Evolutionary conservation across 2,797 vertebrate genomes (phyloP), one percentile per base, ranked within the genome.

Genomic region (Smutsia temminckii): DNA sequence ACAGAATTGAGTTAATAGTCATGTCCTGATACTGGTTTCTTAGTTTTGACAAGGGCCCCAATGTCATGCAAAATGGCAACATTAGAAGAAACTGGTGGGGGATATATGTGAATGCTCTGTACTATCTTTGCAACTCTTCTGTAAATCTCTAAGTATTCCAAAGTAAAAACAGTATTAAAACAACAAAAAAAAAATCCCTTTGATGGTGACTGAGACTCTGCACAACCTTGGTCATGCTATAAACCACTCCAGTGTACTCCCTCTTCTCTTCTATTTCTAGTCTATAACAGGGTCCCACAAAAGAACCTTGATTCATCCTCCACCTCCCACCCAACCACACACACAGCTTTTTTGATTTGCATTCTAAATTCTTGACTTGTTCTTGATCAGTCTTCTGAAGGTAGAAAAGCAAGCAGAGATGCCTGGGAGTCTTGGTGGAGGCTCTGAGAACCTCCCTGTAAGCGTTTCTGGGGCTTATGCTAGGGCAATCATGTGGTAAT

Each of bases 371-470:
- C 27, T 13, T 77, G 16, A 68, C 10, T 34, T 46, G 66, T 2
- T 29, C 23, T 51, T 87, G 34, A 66, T 71, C 21, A 59, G 16
- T 46, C 78, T 96, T 79, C 69, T 85, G 34, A 92, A 94, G 92
- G 64, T 61, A 64, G 42, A 86, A 75, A 79, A 64, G 0, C 4
- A 94, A 64, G 74, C 16, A 64, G 66, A 86, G 8, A 86, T 57
- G 34, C 8, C 51, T 80, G 34, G 13, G 29, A 27, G 59, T 84
- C 34, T 77, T 29, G 3, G 25, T 13, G 32, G 42, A 55, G n/a
- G 13, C 18, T 78, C 40, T 49, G 27, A 93, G 20, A 37, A 63
- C 1, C 17, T 69, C 21, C 10, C 9, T 4, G 3, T 8, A 13
- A 83, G 32, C 25, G 9, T 40, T 78, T 42, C 57, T 75, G 12